Conservation (phyloP, 2,888 invertebrate species). For the Phlogophora meticulosa region DNA sequence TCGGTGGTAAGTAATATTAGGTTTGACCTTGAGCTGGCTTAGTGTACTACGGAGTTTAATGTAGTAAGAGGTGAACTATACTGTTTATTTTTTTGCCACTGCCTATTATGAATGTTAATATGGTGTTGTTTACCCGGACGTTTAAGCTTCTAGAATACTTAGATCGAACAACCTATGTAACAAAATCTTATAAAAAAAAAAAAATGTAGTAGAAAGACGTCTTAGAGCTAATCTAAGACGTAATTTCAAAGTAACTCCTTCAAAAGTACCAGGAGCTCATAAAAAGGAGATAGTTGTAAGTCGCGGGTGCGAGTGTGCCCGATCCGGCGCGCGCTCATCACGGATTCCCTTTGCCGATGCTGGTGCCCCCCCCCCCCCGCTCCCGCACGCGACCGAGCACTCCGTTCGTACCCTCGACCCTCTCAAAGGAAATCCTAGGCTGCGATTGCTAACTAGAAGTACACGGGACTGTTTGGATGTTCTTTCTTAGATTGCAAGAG, state of each 20-base stretch:
- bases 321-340: constrained; percentile 75
- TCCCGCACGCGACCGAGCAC: constrained; percentile 18
- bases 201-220: too few species aligned
- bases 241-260: constrained; percentile 30
- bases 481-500: constrained; percentile 46
- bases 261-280: constrained; percentile 60
- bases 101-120: too few species aligned
- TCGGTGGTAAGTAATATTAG: too few species aligned
- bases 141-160: too few species aligned
- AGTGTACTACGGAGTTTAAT: too few species aligned
- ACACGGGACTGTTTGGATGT: constrained; percentile 57
- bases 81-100: too few species aligned
- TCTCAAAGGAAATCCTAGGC: constrained; percentile 67
- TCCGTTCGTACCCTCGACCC: constrained; percentile 50
- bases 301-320: constrained; percentile 49
- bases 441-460: constrained; percentile 66
- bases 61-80: too few species aligned
- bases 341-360: constrained; percentile 79
- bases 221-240: constrained; percentile 13
- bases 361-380: constrained; percentile 40
- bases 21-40: too few species aligned
- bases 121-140: too few species aligned
- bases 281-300: constrained; percentile 60
- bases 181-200: too few species aligned
- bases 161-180: too few species aligned